Evolutionary conservation across 2,888 invertebrate species (phyloP).

Genomic region (Aproaerema taeniolella): DNA sequence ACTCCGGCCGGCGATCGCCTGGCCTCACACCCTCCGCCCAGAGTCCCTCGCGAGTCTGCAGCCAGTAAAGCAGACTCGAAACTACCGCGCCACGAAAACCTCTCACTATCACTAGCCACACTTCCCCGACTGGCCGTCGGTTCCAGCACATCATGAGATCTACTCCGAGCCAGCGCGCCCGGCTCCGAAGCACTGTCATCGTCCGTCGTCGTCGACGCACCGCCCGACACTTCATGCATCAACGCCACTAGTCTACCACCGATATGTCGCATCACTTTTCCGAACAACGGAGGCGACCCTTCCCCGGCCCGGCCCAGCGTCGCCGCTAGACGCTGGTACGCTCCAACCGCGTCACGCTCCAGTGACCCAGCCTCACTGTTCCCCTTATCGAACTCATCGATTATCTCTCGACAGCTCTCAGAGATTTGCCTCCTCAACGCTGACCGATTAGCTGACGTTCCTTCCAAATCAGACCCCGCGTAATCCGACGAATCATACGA

Average conservation of each 20-base stretch:
- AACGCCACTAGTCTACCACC: constrained; percentile 90
- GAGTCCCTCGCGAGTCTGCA: constrained; percentile 89
- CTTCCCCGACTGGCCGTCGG: constrained; percentile 76
- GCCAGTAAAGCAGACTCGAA: constrained; percentile 94
- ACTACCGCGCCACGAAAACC: constrained; percentile 94
- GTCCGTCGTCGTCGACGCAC: constrained; percentile 84
- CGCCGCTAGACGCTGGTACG: constrained; percentile 91
- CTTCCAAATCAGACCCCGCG: constrained; percentile 91
- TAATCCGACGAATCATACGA: constrained; percentile 95
- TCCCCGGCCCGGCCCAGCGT: constrained; percentile 86
- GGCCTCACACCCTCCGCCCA: constrained; percentile 86
- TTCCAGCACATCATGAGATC: constrained; percentile 88
- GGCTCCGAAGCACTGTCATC: constrained; percentile 85
- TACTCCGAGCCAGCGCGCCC: constrained; percentile 84
- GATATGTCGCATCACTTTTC: constrained; percentile 95
- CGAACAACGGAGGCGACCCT: constrained; percentile 89
- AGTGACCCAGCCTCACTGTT: constrained; percentile 76
- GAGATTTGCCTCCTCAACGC: constrained; percentile 90
- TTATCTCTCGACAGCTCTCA: constrained; percentile 91
- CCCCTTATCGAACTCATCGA: constrained; percentile 90
- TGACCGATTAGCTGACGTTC: constrained; percentile 79
- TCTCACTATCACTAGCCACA: constrained; percentile 91
- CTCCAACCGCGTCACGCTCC: constrained; percentile 87
- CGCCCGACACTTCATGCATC: constrained; percentile 94
- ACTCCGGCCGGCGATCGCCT: constrained; percentile 90